phyloP scores from a whole-genome alignment of 2,888 invertebrate genomes.

The Monoplex corrugatus region DNA sequence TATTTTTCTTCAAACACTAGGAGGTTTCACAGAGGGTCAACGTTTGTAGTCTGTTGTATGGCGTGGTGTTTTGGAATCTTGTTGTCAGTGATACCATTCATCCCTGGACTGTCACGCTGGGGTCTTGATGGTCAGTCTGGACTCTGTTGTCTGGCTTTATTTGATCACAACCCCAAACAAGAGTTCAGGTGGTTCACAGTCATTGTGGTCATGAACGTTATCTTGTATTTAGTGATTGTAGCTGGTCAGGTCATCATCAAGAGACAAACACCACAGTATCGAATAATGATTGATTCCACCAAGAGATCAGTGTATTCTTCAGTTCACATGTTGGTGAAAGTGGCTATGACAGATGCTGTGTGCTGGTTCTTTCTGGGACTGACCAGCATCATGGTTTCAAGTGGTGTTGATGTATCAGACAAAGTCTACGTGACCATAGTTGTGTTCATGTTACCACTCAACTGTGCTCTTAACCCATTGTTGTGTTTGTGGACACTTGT shows the following conservation, averaged over 20 bases:
- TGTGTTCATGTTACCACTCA: not conserved
- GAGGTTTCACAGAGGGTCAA: not conserved
- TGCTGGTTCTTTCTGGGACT: not conserved
- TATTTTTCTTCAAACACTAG: not conserved
- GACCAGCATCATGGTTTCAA: not conserved
- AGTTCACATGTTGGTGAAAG: not conserved
- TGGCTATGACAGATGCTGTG: not conserved
- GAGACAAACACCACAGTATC: not conserved
- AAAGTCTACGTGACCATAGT: not conserved
- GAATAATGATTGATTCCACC: not conserved
- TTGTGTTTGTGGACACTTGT: not conserved
- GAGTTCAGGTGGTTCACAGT: not conserved
- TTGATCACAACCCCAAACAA: not conserved
- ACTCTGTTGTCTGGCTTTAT: not conserved
- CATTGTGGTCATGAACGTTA: not conserved
- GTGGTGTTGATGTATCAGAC: not conserved
- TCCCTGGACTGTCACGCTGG: not conserved
- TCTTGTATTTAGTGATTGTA: not conserved
- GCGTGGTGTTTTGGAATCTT: not conserved
- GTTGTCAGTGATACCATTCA: not conserved
- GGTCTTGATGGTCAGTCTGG: not conserved
- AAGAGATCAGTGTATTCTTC: not conserved
- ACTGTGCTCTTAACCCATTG: not conserved
- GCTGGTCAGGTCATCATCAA: not conserved
- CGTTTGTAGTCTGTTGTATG: not conserved